Evolutionary conservation across 2,797 vertebrate species (phyloP), one percentile per base, ranked within the genome.

Genomic region (Podarcis siculus): DNA sequence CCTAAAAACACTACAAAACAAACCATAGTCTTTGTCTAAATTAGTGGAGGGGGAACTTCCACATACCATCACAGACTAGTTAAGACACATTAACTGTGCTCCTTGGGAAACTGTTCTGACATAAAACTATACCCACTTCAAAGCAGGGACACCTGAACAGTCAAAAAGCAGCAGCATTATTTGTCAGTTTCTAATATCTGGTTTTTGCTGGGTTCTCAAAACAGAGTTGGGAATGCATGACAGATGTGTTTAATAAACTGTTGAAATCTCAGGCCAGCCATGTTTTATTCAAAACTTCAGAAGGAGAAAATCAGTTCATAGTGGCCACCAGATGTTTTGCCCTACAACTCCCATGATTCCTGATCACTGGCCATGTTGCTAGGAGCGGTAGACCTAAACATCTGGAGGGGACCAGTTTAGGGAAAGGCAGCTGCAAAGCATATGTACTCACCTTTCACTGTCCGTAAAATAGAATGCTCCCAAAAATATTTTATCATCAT

Each of bases 131-230:
- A 85, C 85, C 73, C 37, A 89, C 94, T 90, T 94, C 87, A 90
- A 95, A 94, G 2, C 17, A 89, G 35, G 23, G 92, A 93, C 78
- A 5, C 72, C 87, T 85, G 1, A 69, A 89, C 78, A 87, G 82
- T 55, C 55, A 86, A 58, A 83, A 81, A 77, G 86, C 72, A 32
- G 49, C 84, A 87, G n/a, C 25, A 87, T 49, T 17, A 55, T 49
- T 58, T 39, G 15, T 75, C 78, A 66, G 61, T 61, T 91, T 89
- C 86, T 87, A 87, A 94, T 84, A 64, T 86, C n/a, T 15, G 86
- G 61, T 27, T 80, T 95, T 91, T 89, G 81, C 95, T 64, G 32
- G 94, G 92, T 92, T 87, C 45, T 86, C 91, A 86, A 55, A 92
- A 91, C 89, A 35, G 77, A 85, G 3, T 76, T 42, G 2, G 85